Percentiles rank a stretch among this genome's conserved stretches.
phyloP scores from a whole-genome alignment of 2,888 invertebrate species.

The Synanthedon formicaeformis region DNA sequence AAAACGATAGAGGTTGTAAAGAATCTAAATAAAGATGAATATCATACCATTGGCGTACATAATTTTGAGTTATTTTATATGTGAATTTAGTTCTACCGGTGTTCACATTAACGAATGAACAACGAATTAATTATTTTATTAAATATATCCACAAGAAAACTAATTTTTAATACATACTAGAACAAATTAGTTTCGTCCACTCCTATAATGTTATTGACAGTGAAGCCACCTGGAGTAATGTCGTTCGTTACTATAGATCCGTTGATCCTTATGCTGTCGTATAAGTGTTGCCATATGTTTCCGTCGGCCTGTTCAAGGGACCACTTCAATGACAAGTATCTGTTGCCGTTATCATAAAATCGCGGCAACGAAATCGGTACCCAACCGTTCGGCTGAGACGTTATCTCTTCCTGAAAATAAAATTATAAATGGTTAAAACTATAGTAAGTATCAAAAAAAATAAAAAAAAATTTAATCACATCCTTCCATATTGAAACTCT shows the following conservation, averaged over 20 bases:
- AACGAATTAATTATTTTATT: too few relatives aligned
- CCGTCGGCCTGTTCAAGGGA: slow-evolving; percentile 45
- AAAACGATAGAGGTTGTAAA: too few relatives aligned
- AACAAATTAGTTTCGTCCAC: slow-evolving; percentile 45
- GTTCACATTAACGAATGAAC: too few relatives aligned
- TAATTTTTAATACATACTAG: slow-evolving; percentile 36
- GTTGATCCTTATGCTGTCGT: slow-evolving; percentile 35
- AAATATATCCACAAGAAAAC: too few relatives aligned
- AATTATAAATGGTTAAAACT: not conserved
- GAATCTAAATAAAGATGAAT: too few relatives aligned
- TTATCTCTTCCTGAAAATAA: slow-evolving; percentile 43
- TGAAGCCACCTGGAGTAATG: slow-evolving; percentile 70
- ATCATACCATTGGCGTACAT: too few relatives aligned
- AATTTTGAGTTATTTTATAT: too few relatives aligned
- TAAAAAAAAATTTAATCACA: not conserved
- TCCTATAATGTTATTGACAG: slow-evolving; percentile 72
- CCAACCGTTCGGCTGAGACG: slow-evolving; percentile 77
- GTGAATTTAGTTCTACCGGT: too few relatives aligned
- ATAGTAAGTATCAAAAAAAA: not conserved
- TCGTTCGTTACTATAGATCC: slow-evolving; percentile 37
- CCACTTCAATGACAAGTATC: slow-evolving; percentile 54
- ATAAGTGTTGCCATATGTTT: slow-evolving; percentile 63
- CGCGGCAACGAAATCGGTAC: slow-evolving; percentile 72
- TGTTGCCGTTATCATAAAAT: slow-evolving; percentile 55
- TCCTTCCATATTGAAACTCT: too few relatives aligned